Evolutionary conservation across 2,888 invertebrate species (phyloP), one percentile per base, ranked within the genome.

Genomic region (Drosophila yooni): DNA sequence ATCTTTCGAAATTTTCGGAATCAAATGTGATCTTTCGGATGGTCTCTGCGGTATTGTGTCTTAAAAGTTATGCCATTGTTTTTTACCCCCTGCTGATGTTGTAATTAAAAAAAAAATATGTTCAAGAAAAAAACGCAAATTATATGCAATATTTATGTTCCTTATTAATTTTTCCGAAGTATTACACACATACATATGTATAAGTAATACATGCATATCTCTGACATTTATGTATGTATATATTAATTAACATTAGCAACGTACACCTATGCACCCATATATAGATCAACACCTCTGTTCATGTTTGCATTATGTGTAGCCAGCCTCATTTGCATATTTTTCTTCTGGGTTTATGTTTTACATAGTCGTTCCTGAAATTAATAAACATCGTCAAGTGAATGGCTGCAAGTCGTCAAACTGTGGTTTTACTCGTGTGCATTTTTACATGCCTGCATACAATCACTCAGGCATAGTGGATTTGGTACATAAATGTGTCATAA

Each of bases 351-450:
- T 76, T 53, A 43, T 7, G 29, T 29, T 62, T 61, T 34, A 43
- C 52, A 62, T 25, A 61, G 50, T 61, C 62, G 56, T 62, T 62
- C 62, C 56, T 62, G 65, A 64, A 81, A 71, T 64, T 70, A 77
- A 70, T 70, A 73, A 56, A 38, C 27, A 73, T 70, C 71, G 68
- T 57, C 70, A 66, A 86, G 84, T 85, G 89, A 90, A 86, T 71
- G 89, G 84, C n/a, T 2, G 46, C 75, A 74, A 82, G 64, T 70
- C 86, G 77, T 74, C 77, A 76, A 76, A 65, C 61, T 72, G 64
- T 58, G 64, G 79, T 72, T 76, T 69, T 71, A 81, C 64, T 53
- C 43, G 58, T 27, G 13, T 27, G 36, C 10, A 31, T 33, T 18
- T 21, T n/a, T 15, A 61, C 54, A 46, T 48, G 67, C 58, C 60